Percentiles rank a stretch among this genome's conserved stretches.
Evolutionary conservation across 2,797 vertebrate genomes (phyloP).

Genomic region (Caiman crocodilus): DNA sequence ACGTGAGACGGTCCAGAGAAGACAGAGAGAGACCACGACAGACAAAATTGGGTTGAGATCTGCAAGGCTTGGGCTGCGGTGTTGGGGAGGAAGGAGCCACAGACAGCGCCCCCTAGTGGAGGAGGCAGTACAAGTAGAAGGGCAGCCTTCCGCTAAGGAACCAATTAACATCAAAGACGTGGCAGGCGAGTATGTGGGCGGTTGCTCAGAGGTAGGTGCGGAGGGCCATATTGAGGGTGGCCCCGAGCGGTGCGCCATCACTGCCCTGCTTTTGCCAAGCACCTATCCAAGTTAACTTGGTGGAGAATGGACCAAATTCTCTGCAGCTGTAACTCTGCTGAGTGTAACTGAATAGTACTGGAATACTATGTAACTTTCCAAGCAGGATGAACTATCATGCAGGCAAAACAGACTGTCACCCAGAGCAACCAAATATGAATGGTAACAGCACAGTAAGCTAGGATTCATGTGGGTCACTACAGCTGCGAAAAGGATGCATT

Average conservation of each 20-base stretch:
- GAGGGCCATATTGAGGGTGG: too few species aligned
- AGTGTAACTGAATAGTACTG: not conserved
- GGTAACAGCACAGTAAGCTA: not conserved
- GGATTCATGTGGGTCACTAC: not conserved
- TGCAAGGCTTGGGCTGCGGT: too few species aligned
- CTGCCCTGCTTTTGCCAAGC: not conserved
- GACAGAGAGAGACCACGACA: too few species aligned
- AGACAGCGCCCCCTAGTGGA: too few species aligned
- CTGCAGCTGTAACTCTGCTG: slow-evolving; percentile 14
- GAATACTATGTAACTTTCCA: slow-evolving; percentile 60
- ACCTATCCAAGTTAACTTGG: not conserved
- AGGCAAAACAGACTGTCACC: not conserved
- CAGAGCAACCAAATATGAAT: not conserved
- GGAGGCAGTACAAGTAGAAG: too few species aligned
- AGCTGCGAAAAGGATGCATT: not conserved
- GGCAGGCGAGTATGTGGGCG: too few species aligned
- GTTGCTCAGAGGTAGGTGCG: too few species aligned
- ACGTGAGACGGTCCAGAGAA: too few species aligned
- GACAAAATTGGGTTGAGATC: too few species aligned
- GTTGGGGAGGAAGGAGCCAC: too few species aligned
- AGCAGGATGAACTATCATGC: not conserved
- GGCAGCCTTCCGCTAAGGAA: too few species aligned
- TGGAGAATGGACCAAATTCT: slow-evolving; percentile 33
- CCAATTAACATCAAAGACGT: too few species aligned
- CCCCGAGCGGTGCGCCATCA: rapidly evolving